A percentile compares a stretch with the other conserved stretches of the same genome.
phyloP scores from a whole-genome alignment of 2,888 invertebrate genomes.

The Epirrhoe tristata region DNA sequence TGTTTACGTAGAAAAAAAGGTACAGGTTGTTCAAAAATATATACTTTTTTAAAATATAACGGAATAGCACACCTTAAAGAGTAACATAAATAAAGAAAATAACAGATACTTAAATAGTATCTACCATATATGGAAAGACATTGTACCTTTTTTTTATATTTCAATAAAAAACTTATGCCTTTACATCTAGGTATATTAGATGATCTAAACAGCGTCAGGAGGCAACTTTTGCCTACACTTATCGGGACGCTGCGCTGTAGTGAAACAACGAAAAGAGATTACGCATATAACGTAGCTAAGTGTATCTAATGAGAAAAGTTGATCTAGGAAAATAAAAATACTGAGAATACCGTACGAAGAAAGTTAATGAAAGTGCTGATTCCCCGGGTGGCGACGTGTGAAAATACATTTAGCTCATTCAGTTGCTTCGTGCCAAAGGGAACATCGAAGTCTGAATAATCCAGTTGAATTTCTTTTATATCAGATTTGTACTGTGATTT shows the following conservation, averaged over 20 bases:
- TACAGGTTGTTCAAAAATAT: background rate
- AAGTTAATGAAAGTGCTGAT: slow-evolving; percentile 57
- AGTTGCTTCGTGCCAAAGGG: slow-evolving; percentile 53
- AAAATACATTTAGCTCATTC: slow-evolving; percentile 57
- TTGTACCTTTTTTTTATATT: too few relatives aligned
- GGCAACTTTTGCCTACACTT: too few relatives aligned
- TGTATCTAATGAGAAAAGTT: background rate
- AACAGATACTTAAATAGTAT: too few relatives aligned
- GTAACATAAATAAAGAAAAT: too few relatives aligned
- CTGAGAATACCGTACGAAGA: slow-evolving; percentile 42
- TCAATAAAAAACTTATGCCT: too few relatives aligned
- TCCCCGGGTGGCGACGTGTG: slow-evolving; percentile 42
- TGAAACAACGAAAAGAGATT: too few relatives aligned
- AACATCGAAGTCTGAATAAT: slow-evolving; percentile 1
- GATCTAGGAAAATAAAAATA: slow-evolving; percentile 41
- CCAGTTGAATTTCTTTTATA: slow-evolving; percentile 1
- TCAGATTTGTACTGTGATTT: slow-evolving; percentile 1
- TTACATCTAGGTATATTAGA: background rate
- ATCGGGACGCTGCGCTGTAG: too few relatives aligned
- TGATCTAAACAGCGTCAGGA: too few relatives aligned
- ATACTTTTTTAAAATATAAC: too few relatives aligned
- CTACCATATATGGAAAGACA: too few relatives aligned
- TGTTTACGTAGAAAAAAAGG: slow-evolving; percentile 26
- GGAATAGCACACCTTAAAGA: too few relatives aligned
- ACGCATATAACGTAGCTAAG: too few relatives aligned